These are phyloP conservation scores for Chirona hameri DNA, from an alignment of 2,888 invertebrate genomes.

Conservation along the genomic window DNA sequence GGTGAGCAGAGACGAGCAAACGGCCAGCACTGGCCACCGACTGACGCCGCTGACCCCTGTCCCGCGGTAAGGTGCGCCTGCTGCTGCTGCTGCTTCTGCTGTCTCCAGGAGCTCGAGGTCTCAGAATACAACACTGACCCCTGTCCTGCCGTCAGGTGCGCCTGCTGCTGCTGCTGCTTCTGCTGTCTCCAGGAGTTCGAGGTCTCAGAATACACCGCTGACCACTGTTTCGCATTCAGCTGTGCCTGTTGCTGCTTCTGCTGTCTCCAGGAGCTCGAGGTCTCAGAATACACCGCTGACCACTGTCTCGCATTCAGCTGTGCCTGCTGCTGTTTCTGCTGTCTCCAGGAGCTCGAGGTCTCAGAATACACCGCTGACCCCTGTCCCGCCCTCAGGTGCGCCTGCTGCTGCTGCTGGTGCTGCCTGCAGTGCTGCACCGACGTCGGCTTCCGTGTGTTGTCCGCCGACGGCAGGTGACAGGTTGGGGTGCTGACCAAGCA, in stretches of 20 bases:
- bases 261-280: not conserved
- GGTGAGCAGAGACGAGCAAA: not conserved
- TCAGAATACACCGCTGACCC: too few species aligned
- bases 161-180: not conserved
- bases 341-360: not conserved
- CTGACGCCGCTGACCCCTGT: too few species aligned
- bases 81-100: not conserved
- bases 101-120: not conserved
- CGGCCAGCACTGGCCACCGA: too few species aligned
- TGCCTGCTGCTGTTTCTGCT: not conserved
- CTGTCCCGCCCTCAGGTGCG: not conserved
- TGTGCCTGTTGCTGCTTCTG: not conserved
- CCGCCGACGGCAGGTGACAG: not conserved
- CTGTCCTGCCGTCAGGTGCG: not conserved
- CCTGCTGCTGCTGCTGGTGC: not conserved
- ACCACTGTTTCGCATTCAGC: not conserved
- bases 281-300: not conserved
- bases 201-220: not conserved
- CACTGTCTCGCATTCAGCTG: not conserved
- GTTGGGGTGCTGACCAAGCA: not conserved
- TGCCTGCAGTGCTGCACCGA: not conserved
- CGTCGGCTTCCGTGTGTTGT: not conserved
- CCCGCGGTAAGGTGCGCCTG: not conserved
- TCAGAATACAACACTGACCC: too few species aligned
- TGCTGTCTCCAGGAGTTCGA: not conserved